Evolutionary conservation across 2,113 vertebrate genomes (phyloP), one percentile per base, ranked within the genome.

Genomic region (Picathartes gymnocephalus): DNA sequence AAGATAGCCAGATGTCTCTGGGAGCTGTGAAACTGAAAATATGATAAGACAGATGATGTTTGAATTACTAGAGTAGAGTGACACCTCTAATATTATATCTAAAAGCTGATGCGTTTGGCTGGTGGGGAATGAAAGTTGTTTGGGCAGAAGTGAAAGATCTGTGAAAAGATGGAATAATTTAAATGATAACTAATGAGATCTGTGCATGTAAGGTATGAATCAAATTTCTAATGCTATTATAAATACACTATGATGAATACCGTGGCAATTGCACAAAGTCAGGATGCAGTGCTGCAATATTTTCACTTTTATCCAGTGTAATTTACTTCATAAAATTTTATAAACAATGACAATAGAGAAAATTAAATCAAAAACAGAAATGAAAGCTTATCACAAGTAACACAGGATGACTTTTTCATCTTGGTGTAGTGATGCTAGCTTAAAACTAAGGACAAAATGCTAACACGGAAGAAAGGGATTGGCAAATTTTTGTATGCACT

Each of bases 1-100:
- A 80, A 35, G n/a, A 58, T 25, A 69, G 57, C 77, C 28, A 79
- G 30, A 51, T 81, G 22, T 65, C 68, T 94, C 57, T 53, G 33
- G 27, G 51, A 95, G 40, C n/a, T 77, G 25, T 56, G 51, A 95
- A 92, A 92, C 5, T 70, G 79, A 70, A 94, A 81, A 93, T 91
- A 68, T 74, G 81, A 79, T 72, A 81, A 92, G 79, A 71, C 48
- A 89, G 83, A 68, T 85, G 48, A 74, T 80, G 42, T 77, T 82
- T 71, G 86, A 94, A 89, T 81, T 78, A 74, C 37, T 54, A 72
- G 28, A 80, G 30, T 31, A 35, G 79, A 93, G 40, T 96, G 87
- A 92, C 76, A 92, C 13, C 33, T 96, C 45, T 88, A 91, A 90
- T 88, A 71, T 58, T 54, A 37, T 51, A 79, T 73, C 11, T 77